These are phyloP conservation scores for Drosophila barbarae DNA, from an alignment of 2,888 invertebrate species.

Conservation along the genomic window DNA sequence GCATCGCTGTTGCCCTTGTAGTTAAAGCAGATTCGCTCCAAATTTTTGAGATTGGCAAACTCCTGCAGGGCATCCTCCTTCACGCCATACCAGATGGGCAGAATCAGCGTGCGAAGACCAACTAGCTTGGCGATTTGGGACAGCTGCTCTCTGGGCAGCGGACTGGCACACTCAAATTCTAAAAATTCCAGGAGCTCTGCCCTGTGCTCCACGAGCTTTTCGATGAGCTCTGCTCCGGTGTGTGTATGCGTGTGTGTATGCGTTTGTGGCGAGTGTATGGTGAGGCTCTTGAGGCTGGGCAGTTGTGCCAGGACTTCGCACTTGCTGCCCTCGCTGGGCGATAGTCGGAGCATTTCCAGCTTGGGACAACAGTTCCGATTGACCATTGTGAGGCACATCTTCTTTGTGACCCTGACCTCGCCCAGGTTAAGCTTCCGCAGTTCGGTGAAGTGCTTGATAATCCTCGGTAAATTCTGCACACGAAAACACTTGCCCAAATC, in stretches of 20 bases:
- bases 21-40: slow-evolving; percentile 3
- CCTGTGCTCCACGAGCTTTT: background rate
- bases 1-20: background rate
- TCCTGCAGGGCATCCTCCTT: background rate
- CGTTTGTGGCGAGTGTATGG: background rate
- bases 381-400: background rate
- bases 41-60: background rate
- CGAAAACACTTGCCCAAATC: background rate
- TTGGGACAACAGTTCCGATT: background rate
- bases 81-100: background rate
- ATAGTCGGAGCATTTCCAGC: background rate
- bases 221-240: background rate
- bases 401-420: background rate
- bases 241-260: no score
- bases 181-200: background rate
- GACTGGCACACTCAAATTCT: background rate
- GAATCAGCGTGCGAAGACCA: background rate
- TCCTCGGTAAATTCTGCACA: background rate
- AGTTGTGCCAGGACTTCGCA: background rate
- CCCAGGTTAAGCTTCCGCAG: slow-evolving; percentile 2
- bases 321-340: background rate
- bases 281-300: background rate
- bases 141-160: background rate
- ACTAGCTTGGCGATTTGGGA: background rate
- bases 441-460: background rate